Evolutionary conservation across 1,140 invertebrate genomes (phyloP), one percentile per base, ranked within the genome.

Genomic region (Euura lappo): DNA sequence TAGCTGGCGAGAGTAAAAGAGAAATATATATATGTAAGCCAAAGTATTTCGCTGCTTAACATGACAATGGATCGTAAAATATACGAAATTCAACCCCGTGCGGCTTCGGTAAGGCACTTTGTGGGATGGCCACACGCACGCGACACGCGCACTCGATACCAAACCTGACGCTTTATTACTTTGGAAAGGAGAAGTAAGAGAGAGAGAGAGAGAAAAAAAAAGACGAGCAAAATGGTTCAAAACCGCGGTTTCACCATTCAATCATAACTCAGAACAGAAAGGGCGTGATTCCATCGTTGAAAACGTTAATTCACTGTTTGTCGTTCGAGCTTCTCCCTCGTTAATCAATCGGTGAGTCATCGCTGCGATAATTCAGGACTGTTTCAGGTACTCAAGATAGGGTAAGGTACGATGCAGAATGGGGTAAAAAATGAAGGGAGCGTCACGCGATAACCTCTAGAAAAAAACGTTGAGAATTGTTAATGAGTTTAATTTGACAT

Each of bases 11-110:
- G 28, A 28, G 28, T 28, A 28, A 1, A 28, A 28, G 28, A 28
- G 28, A 28, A 28, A 28, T 28, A 28, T 28, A 28, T 28, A 28
- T 28, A 28, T 28, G 1, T 28, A 28, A 28, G 8, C 3, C 44
- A 45, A 45, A 8, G 10, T 45, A 70, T 47, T 70, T 45, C 28
- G 44, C 69, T 69, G 71, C 70, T 75, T 72, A 75, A 64, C 74
- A 75, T 73, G 74, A 75, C 74, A 75, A 75, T 75, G 71, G 72
- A 65, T 75, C 74, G 51, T 75, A 75, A 75, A 75, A 75, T 28
- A 28, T 71, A 75, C 73, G 71, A 72, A 60, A 60, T 60, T 60
- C 51, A n/a, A n/a, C 6, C 3, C 51, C 51, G 8, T 3, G 51
- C 13, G 51, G 51, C 1, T 28, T 60, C 51, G 28, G 51, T 60